Conservation (phyloP, 2,888 invertebrate genomes). For the Drosophila borborema region DNA sequence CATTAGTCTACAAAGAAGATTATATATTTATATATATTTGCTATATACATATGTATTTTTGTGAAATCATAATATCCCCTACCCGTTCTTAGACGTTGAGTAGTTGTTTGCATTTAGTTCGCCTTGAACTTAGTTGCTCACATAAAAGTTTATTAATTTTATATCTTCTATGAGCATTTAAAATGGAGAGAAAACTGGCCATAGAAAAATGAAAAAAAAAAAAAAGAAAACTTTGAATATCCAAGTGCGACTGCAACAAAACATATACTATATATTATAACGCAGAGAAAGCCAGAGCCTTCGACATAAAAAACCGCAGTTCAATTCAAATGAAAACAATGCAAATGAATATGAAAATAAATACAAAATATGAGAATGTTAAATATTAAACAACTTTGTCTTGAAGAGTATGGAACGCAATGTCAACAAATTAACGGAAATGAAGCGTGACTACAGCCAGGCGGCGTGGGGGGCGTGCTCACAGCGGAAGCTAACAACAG, state of each 20-base stretch:
- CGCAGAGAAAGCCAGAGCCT: conserved; percentile 41
- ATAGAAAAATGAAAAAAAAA: conserved; percentile 21
- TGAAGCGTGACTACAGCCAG: conserved; percentile 66
- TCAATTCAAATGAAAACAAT: conserved; percentile 43
- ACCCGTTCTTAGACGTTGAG: conserved; percentile 47
- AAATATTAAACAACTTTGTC: conserved; percentile 83
- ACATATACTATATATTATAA: not conserved
- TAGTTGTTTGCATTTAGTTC: conserved; percentile 71
- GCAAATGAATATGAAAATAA: conserved; percentile 36
- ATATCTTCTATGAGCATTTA: conserved; percentile 75
- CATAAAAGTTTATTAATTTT: conserved; percentile 77
- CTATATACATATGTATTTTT: conserved; percentile 6
- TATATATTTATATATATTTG: not conserved
- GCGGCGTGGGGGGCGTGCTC: conserved; percentile 52
- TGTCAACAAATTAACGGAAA: conserved; percentile 84
- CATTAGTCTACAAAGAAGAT: not conserved
- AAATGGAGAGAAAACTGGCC: conserved; percentile 49
- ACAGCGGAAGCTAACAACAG: conserved; percentile 43
- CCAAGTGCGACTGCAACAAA: conserved; percentile 17
- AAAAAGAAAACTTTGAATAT: conserved; percentile 5
- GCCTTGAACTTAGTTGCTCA: conserved; percentile 73
- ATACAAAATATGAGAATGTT: conserved; percentile 75
- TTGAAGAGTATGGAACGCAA: conserved; percentile 84
- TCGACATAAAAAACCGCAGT: conserved; percentile 27
- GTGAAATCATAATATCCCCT: conserved; percentile 10